Evolutionary conservation across 2,888 invertebrate species (phyloP), one percentile per base, ranked within the genome.

Genomic region (Diplolepis rosae): DNA sequence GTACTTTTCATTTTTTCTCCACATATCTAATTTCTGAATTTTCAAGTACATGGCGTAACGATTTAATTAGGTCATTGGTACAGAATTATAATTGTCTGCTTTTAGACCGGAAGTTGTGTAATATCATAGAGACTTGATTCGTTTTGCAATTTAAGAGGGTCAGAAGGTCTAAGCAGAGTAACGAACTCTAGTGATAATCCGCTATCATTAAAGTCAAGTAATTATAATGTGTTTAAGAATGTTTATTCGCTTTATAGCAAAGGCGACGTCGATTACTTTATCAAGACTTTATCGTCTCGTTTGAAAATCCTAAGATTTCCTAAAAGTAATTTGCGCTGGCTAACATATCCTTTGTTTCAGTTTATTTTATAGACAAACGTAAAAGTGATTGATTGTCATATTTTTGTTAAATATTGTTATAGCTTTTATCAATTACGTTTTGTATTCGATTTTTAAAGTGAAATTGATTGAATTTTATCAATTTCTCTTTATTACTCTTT

Each of bases 11-110:
- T 56, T 56, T 32, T 56, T 32, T 35, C 9, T 4, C 3, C 35
- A 61, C 35, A 35, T 61, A n/a, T 39, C 22, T 61, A n/a, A 1
- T 61, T 35, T 61, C 35, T 27, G 5, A 35, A 6, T 24, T 24
- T 7, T 24, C 22, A 39, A 61, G 22, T 22, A 6, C 15, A 39
- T 35, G 35, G 32, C 35, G 24, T 18, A 35, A 24, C 35, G 39
- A 39, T 35, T 61, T 61, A 61, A 61, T 61, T 61, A 15, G 22
- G 61, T 61, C 39, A 61, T 61, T 61, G 24, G 39, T 39, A n/a
- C 7, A 61, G n/a, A 15, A 5, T 61, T 24, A 39, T 61, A 15
- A 5, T 39, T 35, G 24, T 30, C 5, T 2, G n/a, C 24, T 39
- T 61, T 39, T 24, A 61, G 15, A 22, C 4, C n/a, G 39, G 4